Evolutionary conservation across 2,888 invertebrate species (phyloP).

Genomic region (Melanostoma scalare): DNA sequence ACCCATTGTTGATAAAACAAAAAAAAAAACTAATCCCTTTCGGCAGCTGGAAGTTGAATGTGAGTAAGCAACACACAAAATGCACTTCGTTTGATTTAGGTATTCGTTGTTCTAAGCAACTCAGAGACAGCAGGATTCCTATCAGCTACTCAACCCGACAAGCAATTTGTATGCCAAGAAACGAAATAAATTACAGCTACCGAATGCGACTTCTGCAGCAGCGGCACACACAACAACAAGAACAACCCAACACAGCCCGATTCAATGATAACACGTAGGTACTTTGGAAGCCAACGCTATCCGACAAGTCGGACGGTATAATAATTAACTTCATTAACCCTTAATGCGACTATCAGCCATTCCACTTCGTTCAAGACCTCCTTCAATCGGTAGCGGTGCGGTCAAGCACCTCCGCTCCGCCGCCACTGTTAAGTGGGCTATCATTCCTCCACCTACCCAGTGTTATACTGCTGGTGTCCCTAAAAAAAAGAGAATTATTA

Average conservation of each 20-base stretch:
- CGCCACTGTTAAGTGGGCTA: constrained; percentile 47
- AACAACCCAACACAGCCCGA: constrained; percentile 49
- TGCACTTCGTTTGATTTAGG: constrained; percentile 30
- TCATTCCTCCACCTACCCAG: constrained; percentile 60
- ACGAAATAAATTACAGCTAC: constrained; percentile 67
- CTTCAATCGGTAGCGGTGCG: constrained; percentile 45
- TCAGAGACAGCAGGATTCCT: constrained; percentile 41
- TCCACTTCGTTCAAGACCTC: constrained; percentile 37
- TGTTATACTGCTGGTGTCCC: constrained; percentile 43
- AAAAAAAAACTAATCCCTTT: constrained; percentile 11
- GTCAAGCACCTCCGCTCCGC: constrained; percentile 49
- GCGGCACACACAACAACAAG: constrained; percentile 27
- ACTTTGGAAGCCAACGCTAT: constrained; percentile 53
- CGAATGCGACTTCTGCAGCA: constrained; percentile 43
- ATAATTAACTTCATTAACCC: constrained; percentile 73
- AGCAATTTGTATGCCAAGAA: constrained; percentile 65
- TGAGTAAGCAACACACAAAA: constrained; percentile 15
- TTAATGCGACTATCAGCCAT: constrained; percentile 62
- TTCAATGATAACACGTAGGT: constrained; percentile 60
- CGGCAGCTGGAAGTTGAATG: constrained; percentile 28
- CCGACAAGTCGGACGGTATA: constrained; percentile 64
- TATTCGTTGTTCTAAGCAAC: constrained; percentile 33
- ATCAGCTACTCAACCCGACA: constrained; percentile 67
- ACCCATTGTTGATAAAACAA: constrained; percentile 32
- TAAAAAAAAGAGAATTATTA: constrained; percentile 59